Percentiles rank a stretch among this genome's conserved stretches.
Evolutionary conservation across 1,140 invertebrate species (phyloP).

Genomic region (Pemphigus obesinymphae): DNA sequence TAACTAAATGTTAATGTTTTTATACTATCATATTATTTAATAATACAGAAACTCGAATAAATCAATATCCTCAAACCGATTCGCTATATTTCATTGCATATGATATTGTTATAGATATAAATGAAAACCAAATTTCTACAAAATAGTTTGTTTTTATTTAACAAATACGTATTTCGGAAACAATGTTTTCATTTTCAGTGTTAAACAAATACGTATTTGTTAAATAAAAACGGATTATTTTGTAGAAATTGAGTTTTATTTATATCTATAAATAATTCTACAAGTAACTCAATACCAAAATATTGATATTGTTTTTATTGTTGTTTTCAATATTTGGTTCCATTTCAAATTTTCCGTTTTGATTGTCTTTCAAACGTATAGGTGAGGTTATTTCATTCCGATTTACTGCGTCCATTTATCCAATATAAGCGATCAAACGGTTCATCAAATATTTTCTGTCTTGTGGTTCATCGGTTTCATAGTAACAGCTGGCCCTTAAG

Average conservation of each 20-base stretch:
- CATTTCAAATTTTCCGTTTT: not conserved
- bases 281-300: too few species aligned
- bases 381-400: slow-evolving; percentile 1
- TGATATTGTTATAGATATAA: not conserved
- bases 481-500: not conserved
- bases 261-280: too few species aligned
- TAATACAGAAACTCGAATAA: not conserved
- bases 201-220: too few species aligned
- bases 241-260: too few species aligned
- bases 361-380: slow-evolving; percentile 1
- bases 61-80: not conserved
- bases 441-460: slow-evolving; percentile 35
- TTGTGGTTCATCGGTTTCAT: slow-evolving; percentile 10
- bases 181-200: too few species aligned
- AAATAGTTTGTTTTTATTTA: too few species aligned
- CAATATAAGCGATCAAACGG: slow-evolving; percentile 13
- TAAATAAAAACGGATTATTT: too few species aligned
- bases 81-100: not conserved
- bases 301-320: not conserved
- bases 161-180: too few species aligned
- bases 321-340: not conserved
- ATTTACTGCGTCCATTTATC: not conserved
- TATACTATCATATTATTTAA: not conserved
- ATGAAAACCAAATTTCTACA: too few species aligned
- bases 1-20: not conserved